Evolutionary conservation across 2,113 vertebrate species (phyloP).

Genomic region (Scomber colias): DNA sequence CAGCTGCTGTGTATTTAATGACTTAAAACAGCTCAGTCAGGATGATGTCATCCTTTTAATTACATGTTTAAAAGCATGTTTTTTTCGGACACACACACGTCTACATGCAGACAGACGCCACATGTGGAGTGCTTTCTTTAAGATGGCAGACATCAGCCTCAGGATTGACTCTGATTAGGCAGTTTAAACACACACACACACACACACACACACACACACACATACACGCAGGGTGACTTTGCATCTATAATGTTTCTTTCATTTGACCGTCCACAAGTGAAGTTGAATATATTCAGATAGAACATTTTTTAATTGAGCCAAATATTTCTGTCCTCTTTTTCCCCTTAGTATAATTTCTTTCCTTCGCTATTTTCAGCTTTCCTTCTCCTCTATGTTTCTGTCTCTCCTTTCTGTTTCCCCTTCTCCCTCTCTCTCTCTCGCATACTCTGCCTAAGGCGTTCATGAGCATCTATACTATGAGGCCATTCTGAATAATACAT

Average conservation of each 20-base stretch:
- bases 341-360: background rate
- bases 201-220: slow-evolving; percentile 4
- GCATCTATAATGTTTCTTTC: background rate
- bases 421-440: background rate
- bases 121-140: background rate
- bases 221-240: background rate
- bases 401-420: background rate
- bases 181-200: background rate
- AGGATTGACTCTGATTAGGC: slow-evolving; percentile 2
- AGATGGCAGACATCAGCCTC: slow-evolving; percentile 1
- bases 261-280: background rate
- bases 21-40: slow-evolving; percentile 14
- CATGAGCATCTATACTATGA: slow-evolving; percentile 62
- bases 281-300: background rate
- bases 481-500: slow-evolving; percentile 79
- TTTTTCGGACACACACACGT: slow-evolving; percentile 15
- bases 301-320: background rate
- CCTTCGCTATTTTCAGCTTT: background rate
- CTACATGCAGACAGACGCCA: slow-evolving; percentile 5
- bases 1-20: background rate
- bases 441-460: slow-evolving; percentile 39
- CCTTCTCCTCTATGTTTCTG: background rate
- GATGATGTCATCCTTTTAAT: slow-evolving; percentile 38
- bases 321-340: slow-evolving; percentile 1
- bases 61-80: background rate